A percentile compares a stretch with the other conserved stretches of the same genome.
Evolutionary conservation across 1,140 invertebrate species (phyloP).

Genomic region (Drosophila ananassae): DNA sequence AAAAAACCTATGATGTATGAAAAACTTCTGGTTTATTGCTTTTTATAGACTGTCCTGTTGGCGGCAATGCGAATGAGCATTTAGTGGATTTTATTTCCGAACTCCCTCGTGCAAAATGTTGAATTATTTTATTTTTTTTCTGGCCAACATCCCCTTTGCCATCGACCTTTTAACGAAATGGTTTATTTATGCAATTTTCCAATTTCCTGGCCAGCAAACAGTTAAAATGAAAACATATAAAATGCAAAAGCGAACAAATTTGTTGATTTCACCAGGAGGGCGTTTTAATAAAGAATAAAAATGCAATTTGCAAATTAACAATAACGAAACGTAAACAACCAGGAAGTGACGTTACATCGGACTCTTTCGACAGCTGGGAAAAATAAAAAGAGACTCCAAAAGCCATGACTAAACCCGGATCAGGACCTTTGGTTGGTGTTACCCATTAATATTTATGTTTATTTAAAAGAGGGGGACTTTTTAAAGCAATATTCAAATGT

Average conservation of each 20-base stretch:
- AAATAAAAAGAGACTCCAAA: constrained; percentile 3
- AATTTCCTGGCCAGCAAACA: constrained; percentile 29
- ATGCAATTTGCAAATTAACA: constrained; percentile 78
- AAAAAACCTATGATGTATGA: not conserved
- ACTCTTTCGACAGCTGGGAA: not conserved
- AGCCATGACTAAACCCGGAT: not conserved
- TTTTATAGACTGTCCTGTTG: constrained; percentile 1
- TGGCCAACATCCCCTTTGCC: not conserved
- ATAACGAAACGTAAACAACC: constrained; percentile 55
- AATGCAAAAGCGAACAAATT: constrained; percentile 12
- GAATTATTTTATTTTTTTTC: constrained; percentile 39
- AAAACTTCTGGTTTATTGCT: constrained; percentile 4
- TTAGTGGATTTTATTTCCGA: constrained; percentile 37
- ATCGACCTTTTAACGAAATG: constrained; percentile 1
- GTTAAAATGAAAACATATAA: constrained; percentile 17
- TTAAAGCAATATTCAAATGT: constrained; percentile 66
- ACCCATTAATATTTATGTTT: constrained; percentile 42
- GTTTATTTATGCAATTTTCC: constrained; percentile 59
- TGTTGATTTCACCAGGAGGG: not conserved
- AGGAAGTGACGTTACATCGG: constrained; percentile 32
- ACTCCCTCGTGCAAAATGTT: constrained; percentile 26
- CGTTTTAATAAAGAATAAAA: constrained; percentile 54
- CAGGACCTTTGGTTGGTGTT: constrained; percentile 7
- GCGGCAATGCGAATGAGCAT: constrained; percentile 24
- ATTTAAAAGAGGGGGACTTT: constrained; percentile 34